These are phyloP conservation scores for Saguinus midas DNA, from an alignment of 2,113 vertebrate species.

Conservation along the genomic window DNA sequence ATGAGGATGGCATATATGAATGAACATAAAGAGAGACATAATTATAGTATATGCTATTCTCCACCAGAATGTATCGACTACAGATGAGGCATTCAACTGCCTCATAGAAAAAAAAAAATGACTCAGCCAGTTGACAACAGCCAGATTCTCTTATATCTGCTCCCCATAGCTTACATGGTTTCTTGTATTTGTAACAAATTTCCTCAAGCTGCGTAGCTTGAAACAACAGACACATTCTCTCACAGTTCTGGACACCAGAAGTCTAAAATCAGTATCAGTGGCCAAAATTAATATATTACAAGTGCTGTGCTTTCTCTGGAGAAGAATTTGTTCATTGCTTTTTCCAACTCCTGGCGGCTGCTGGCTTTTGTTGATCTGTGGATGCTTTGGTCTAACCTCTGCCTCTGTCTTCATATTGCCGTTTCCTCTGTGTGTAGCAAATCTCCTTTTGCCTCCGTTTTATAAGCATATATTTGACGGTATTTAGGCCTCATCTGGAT, in stretches of 20 bases:
- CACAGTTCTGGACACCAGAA: background rate
- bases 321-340: background rate
- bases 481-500: background rate
- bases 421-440: background rate
- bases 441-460: background rate
- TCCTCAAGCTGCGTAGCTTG: no score
- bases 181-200: background rate
- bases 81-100: background rate
- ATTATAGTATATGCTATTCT: background rate
- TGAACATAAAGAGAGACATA: background rate
- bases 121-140: background rate
- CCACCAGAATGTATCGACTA: background rate
- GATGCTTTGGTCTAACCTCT: background rate
- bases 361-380: background rate
- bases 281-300: background rate
- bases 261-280: background rate
- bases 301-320: background rate
- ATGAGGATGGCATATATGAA: background rate
- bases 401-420: background rate
- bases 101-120: no score
- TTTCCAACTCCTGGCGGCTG: background rate
- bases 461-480: background rate
- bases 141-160: background rate
- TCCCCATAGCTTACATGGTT: background rate
- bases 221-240: background rate